These are phyloP conservation scores for Petromus typicus DNA, from an alignment of 2,113 vertebrate species.

Conservation along the genomic window DNA sequence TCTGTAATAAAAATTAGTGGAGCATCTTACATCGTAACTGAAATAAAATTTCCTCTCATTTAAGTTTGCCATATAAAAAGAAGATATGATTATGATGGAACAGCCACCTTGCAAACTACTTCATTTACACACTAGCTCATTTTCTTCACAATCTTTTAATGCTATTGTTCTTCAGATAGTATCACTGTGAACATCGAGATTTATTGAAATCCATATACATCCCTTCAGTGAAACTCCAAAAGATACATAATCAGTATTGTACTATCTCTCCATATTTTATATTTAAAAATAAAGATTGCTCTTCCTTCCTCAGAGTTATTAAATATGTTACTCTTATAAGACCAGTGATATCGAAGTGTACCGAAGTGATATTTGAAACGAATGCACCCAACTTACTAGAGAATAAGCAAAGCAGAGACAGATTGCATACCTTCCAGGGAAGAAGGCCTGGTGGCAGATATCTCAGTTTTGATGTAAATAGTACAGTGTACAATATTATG, in stretches of 20 bases:
- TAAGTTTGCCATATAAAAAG: not conserved
- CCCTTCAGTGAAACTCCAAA: not conserved
- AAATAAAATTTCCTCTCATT: conserved; percentile 40
- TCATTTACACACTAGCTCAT: not conserved
- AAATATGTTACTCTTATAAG: not conserved
- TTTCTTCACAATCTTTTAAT: conserved; percentile 26
- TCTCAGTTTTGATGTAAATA: not conserved
- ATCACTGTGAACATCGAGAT: not conserved
- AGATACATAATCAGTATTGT: not conserved
- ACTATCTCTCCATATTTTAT: not conserved
- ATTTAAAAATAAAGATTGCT: not conserved
- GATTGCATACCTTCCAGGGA: not conserved
- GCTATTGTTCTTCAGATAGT: not conserved
- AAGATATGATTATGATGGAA: not conserved
- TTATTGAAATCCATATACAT: not conserved
- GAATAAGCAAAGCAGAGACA: not conserved
- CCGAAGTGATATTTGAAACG: conserved; percentile 24
- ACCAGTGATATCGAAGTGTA: not conserved
- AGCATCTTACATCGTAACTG: conserved; percentile 49
- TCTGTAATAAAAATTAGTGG: conserved; percentile 33
- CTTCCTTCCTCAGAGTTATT: not conserved
- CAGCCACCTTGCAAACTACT: not conserved
- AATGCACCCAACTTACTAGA: not conserved
- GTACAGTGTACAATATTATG: not conserved
- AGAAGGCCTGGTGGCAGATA: rapidly evolving